phyloP scores from a whole-genome alignment of 2,888 invertebrate species.

The Nomada hirtipes region DNA sequence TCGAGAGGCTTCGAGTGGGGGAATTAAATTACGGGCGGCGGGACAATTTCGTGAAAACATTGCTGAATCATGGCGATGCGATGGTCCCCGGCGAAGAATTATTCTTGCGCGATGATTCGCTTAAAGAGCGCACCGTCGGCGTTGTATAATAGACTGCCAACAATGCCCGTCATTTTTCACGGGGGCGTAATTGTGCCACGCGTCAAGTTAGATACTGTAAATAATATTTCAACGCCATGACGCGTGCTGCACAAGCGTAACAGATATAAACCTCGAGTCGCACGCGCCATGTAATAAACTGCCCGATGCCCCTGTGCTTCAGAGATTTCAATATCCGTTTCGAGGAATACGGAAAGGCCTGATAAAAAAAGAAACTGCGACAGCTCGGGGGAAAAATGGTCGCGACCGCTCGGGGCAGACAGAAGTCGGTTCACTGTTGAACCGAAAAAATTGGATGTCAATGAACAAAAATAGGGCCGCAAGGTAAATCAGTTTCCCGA shows the following conservation, averaged over 20 bases:
- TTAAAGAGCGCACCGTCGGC: neutral
- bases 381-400: neutral
- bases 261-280: neutral
- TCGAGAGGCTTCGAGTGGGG: neutral
- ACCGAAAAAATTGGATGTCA: neutral
- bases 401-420: too few species aligned
- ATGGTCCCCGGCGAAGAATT: conserved; percentile 7
- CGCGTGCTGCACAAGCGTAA: neutral
- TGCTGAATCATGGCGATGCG: neutral
- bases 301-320: too few species aligned
- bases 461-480: conserved; percentile 4
- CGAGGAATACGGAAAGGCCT: neutral
- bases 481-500: neutral
- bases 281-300: neutral
- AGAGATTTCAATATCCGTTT: neutral
- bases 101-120: conserved; percentile 5
- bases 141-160: neutral
- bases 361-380: neutral
- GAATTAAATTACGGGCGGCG: neutral
- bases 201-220: conserved; percentile 9
- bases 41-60: neutral
- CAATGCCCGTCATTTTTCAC: neutral
- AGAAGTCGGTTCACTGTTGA: too few species aligned
- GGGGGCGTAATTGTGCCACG: neutral
- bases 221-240: conserved; percentile 14